Percentiles rank a stretch among this genome's conserved stretches.
phyloP scores from a whole-genome alignment of 1,140 invertebrate species.

The Apis cerana region DNA sequence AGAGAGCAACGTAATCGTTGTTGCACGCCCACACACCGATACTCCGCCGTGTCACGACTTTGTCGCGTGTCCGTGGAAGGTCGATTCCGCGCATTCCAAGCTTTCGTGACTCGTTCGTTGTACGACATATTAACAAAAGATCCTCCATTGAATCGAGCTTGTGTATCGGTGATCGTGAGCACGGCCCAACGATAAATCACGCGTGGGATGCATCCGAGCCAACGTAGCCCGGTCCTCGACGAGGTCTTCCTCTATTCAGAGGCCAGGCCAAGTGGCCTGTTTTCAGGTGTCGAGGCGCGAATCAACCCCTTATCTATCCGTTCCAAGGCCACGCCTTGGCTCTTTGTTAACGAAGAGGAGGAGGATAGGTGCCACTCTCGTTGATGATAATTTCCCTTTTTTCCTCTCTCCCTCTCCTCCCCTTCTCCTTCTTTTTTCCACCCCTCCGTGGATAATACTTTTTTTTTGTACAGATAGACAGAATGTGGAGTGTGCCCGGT shows the following conservation, averaged over 20 bases:
- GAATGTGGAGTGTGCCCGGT: background rate
- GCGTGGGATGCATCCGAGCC: conserved; percentile 33
- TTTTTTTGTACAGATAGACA: background rate
- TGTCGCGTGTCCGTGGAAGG: background rate
- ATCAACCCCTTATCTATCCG: conserved; percentile 37
- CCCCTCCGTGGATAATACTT: background rate
- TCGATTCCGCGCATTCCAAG: conserved; percentile 15
- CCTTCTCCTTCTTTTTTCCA: too few relatives aligned
- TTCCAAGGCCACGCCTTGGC: conserved; percentile 19
- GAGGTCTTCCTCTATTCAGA: conserved; percentile 18
- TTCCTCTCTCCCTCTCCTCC: too few relatives aligned
- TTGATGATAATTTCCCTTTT: background rate
- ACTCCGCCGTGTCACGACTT: background rate
- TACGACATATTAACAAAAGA: conserved; percentile 8
- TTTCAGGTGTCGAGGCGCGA: conserved; percentile 22
- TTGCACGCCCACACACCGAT: background rate
- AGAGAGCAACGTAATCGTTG: background rate
- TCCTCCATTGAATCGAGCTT: background rate
- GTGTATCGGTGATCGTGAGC: conserved; percentile 38
- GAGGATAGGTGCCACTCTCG: background rate
- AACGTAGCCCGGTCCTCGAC: conserved; percentile 28
- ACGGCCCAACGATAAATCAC: conserved; percentile 45
- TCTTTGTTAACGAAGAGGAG: background rate
- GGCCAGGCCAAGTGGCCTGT: conserved; percentile 30
- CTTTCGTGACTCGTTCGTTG: conserved; percentile 28